Base-by-base conservation (phyloP, 2,113 vertebrate species). In the Meleagris gallopavo region DNA sequence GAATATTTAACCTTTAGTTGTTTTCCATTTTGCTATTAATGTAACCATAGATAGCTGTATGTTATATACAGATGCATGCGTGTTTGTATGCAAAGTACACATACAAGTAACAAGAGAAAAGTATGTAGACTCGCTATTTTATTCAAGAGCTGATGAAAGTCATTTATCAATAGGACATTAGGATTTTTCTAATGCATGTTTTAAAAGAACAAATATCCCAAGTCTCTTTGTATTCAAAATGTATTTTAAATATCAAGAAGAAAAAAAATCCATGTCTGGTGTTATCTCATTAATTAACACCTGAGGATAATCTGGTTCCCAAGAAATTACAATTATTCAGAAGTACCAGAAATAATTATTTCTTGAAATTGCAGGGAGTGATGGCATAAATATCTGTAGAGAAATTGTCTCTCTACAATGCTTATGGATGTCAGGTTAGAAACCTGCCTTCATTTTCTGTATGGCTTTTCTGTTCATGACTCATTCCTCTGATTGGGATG, bases 321-420 rank as follows among this genome's bases (percentile, higher is more conserved):
- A 70, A 93, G 67, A 89, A 96, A 87, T 40, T n/a, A 62, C 24
- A 91, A 79, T 91, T 83, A 88, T 86, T 89, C 72, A 91, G 80
- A 94, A 76, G 46, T 30, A 60, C 25, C 30, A 74, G 34, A 87
- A 91, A 85, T 66, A 82, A 77, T 89, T 94, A 86, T 64, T 88
- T 71, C 45, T 83, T 87, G 29, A 80, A 94, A 77, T 38, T 55
- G 13, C 34, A 74, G 46, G 43, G 32, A 86, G 7, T 74, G 45
- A 57, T 70, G 52, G 4, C 34, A 64, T 71, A 88, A 83, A 77
- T 93, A 83, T 86, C 74, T 86, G 76, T 20, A 64, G 60, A 86
- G 38, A 81, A 88, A 83, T 83, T 71, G 18, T 11, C 20, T 93
- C 32, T 80, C 7, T 8, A 25, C 10, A 20, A 3, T 77, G 9